phyloP scores from a whole-genome alignment of 2,888 invertebrate genomes.

The Dendrolimus pini region DNA sequence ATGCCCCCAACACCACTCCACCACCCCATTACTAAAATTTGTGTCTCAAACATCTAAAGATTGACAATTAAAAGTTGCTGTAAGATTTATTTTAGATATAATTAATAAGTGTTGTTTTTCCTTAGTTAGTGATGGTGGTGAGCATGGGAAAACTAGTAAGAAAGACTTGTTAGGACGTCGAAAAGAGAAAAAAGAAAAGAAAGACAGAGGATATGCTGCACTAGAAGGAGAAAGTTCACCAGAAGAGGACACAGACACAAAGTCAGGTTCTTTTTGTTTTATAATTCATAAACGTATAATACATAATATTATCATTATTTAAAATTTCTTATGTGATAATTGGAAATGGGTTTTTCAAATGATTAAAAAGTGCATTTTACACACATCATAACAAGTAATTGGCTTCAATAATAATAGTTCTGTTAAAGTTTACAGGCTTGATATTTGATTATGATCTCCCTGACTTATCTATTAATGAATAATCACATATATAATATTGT shows the following conservation, averaged over 20 bases:
- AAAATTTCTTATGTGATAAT: not conserved
- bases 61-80: too few relatives aligned
- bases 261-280: conserved; percentile 62
- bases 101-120: conserved; percentile 1
- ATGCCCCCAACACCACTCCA: too few relatives aligned
- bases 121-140: conserved; percentile 88
- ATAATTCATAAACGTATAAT: not conserved
- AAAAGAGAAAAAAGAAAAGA: conserved; percentile 90
- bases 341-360: not conserved
- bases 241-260: conserved; percentile 90
- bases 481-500: too few relatives aligned
- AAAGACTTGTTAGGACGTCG: conserved; percentile 87
- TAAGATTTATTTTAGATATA: too few relatives aligned
- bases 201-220: conserved; percentile 92
- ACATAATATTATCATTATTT: not conserved
- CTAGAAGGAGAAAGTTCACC: conserved; percentile 95
- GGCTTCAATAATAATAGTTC: too few relatives aligned
- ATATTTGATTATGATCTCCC: too few relatives aligned
- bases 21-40: too few relatives aligned
- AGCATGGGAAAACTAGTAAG: conserved; percentile 86
- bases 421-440: too few relatives aligned
- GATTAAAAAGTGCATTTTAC: too few relatives aligned
- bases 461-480: too few relatives aligned
- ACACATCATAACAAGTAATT: too few relatives aligned
- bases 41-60: too few relatives aligned